Evolutionary conservation across 1,140 invertebrate genomes (phyloP).

Genomic region (Hylaeus volcanicus): DNA sequence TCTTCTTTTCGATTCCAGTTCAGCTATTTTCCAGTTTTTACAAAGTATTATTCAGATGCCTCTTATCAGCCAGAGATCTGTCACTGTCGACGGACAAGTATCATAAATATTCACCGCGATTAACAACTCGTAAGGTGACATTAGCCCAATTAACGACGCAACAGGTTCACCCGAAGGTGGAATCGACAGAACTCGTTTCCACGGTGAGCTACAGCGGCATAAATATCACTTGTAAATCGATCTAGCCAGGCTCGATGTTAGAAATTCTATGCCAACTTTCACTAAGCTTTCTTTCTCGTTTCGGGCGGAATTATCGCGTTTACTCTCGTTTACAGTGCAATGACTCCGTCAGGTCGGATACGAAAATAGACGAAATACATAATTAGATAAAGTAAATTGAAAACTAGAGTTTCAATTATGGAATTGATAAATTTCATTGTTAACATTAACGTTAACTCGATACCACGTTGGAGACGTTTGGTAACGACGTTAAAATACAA

Average conservation of each 20-base stretch:
- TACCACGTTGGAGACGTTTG: too few species aligned
- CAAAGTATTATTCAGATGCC: background rate
- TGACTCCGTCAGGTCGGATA: background rate
- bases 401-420: too few species aligned
- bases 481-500: too few species aligned
- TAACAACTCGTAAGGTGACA: conserved; percentile 12
- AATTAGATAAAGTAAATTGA: too few species aligned
- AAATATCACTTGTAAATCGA: background rate
- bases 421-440: too few species aligned
- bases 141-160: background rate
- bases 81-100: background rate
- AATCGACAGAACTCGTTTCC: conserved; percentile 2
- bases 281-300: conserved; percentile 15
- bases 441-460: too few species aligned
- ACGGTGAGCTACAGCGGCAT: background rate
- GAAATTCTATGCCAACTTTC: conserved; percentile 27
- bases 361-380: too few species aligned
- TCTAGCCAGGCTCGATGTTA: background rate
- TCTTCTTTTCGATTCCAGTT: too few species aligned
- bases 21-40: too few species aligned
- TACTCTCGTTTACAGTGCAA: background rate
- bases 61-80: background rate
- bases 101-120: background rate
- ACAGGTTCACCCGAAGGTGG: background rate
- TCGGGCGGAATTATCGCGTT: background rate